Conservation (phyloP, 2,113 vertebrate genomes). For the Chroicocephalus ridibundus region DNA sequence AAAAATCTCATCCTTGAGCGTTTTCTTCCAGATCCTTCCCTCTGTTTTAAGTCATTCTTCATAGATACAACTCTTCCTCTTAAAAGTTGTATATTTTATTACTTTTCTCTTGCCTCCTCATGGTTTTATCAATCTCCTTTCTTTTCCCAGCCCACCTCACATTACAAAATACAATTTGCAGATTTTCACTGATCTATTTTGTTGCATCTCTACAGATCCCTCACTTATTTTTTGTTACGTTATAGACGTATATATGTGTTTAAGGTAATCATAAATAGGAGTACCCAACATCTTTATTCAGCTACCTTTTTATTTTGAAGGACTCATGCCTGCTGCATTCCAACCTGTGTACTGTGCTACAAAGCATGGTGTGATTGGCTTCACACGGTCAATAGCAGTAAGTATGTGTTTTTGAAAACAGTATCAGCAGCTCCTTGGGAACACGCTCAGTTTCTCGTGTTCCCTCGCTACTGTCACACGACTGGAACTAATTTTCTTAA, state of each 20-base stretch:
- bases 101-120: neutral
- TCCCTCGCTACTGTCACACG: neutral
- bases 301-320: constrained; percentile 74
- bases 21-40: neutral
- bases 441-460: neutral
- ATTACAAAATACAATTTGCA: neutral
- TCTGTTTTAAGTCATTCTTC: neutral
- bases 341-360: constrained; percentile 97
- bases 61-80: neutral
- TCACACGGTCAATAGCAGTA: constrained; percentile 92
- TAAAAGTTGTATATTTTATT: neutral
- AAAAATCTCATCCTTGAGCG: neutral
- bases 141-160: neutral
- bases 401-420: constrained; percentile 60
- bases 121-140: neutral
- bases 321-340: constrained; percentile 89
- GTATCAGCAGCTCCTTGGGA: neutral
- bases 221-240: neutral
- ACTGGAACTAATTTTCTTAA: neutral
- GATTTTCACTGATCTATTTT: neutral
- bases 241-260: neutral
- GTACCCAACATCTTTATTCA: neutral
- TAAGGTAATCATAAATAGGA: neutral
- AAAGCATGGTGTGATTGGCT: constrained; percentile 93
- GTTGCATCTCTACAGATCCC: neutral